Percentiles rank a stretch among this genome's conserved stretches.
Evolutionary conservation across 2,797 vertebrate species (phyloP).

Genomic region (Spea hammondii): DNA sequence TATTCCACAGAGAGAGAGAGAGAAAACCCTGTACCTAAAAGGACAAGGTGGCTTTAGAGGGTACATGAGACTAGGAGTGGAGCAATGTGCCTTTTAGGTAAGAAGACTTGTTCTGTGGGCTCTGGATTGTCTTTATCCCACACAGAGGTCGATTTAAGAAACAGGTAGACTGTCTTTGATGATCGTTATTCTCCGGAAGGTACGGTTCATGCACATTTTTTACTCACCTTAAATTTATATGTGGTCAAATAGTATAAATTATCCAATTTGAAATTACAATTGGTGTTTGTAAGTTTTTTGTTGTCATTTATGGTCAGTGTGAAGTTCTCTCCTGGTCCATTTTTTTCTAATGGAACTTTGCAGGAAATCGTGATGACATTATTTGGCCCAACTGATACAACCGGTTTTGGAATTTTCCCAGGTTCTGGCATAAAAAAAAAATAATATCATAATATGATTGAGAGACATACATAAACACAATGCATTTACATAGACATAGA

Average conservation of each 20-base stretch:
- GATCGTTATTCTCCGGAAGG: too few species aligned
- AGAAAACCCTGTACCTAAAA: too few species aligned
- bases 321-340: neutral
- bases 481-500: too few species aligned
- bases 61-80: too few species aligned
- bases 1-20: too few species aligned
- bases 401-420: neutral
- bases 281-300: fast-evolving
- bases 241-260: conserved; percentile 62
- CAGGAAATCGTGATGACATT: conserved; percentile 27
- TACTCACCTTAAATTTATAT: conserved; percentile 59
- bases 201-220: neutral
- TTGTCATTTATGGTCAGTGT: neutral
- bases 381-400: fast-evolving
- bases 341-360: fast-evolving
- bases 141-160: too few species aligned
- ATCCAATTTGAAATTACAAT: conserved; percentile 48
- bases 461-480: too few species aligned
- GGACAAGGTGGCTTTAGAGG: too few species aligned
- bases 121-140: too few species aligned
- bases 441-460: neutral
- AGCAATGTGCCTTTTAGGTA: too few species aligned
- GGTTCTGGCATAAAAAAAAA: conserved; percentile 23
- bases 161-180: too few species aligned
- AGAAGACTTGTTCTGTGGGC: too few species aligned